A percentile compares a stretch with the other conserved stretches of the same genome.
phyloP scores from a whole-genome alignment of 1,140 invertebrate species.

The Musca vetustissima region DNA sequence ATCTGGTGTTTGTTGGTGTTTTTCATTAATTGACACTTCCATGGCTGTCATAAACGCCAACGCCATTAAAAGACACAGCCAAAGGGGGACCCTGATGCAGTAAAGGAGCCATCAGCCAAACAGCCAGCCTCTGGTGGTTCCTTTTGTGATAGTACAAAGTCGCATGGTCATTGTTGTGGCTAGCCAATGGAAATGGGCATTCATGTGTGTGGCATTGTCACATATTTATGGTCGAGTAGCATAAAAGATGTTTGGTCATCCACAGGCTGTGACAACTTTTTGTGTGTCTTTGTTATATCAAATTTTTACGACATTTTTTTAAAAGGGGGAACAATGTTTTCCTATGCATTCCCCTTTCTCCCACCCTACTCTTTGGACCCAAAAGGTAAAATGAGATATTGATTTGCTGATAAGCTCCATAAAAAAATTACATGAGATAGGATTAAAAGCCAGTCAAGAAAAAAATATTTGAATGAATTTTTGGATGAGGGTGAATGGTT shows the following conservation, averaged over 20 bases:
- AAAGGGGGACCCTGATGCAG: too few species aligned
- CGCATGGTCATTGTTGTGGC: too few species aligned
- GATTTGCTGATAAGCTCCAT: neutral
- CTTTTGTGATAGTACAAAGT: neutral
- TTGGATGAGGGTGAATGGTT: too few species aligned
- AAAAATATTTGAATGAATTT: neutral
- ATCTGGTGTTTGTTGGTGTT: too few species aligned
- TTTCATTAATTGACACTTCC: constrained; percentile 19
- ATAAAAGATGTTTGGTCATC: neutral
- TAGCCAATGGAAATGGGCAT: too few species aligned
- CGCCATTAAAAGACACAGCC: neutral
- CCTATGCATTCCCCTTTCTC: too few species aligned
- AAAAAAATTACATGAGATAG: neutral
- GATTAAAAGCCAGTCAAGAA: neutral
- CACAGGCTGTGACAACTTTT: constrained; percentile 1
- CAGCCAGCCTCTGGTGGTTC: too few species aligned
- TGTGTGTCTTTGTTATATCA: neutral
- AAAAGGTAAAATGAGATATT: neutral
- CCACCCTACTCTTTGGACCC: neutral
- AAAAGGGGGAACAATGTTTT: constrained; percentile 7
- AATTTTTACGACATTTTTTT: constrained; percentile 5
- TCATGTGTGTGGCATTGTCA: constrained; percentile 14
- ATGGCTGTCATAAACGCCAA: constrained; percentile 18
- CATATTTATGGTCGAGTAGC: neutral
- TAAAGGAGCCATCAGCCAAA: neutral